phyloP scores from a whole-genome alignment of 2,113 vertebrate genomes.

The Cettia cetti region DNA sequence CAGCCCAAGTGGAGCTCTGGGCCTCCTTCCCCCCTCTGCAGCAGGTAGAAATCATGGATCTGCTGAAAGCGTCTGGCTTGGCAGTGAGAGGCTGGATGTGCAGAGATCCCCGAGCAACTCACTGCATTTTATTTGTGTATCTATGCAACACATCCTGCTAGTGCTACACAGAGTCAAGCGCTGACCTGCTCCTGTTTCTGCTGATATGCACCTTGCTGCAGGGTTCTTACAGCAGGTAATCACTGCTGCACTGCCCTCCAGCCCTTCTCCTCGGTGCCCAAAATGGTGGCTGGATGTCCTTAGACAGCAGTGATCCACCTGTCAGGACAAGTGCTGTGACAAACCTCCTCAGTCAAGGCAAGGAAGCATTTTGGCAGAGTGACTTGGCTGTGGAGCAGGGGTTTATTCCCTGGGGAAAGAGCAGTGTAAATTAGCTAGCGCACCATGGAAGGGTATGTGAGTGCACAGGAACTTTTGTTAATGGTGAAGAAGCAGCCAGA shows the following conservation, averaged over 20 bases:
- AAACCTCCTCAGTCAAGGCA: neutral
- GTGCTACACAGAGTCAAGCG: neutral
- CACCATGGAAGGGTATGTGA: neutral
- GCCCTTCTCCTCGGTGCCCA: neutral
- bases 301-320: neutral
- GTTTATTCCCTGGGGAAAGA: neutral
- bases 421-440: neutral
- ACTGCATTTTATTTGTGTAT: neutral
- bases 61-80: rapidly evolving
- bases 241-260: neutral
- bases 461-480: neutral
- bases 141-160: rapidly evolving
- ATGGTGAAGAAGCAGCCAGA: neutral
- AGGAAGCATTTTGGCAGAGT: neutral
- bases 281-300: neutral
- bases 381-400: neutral
- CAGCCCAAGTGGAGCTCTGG: neutral
- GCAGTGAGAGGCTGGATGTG: neutral
- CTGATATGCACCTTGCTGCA: neutral
- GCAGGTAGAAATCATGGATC: neutral
- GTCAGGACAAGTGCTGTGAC: neutral
- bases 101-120: rapidly evolving
- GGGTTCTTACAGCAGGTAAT: neutral
- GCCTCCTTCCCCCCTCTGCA: neutral
- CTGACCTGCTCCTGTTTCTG: neutral